A percentile compares a stretch with the other conserved stretches of the same genome.
These are phyloP conservation scores for Aptenodytes patagonicus DNA, from an alignment of 2,113 vertebrate species.

Conservation along the genomic window DNA sequence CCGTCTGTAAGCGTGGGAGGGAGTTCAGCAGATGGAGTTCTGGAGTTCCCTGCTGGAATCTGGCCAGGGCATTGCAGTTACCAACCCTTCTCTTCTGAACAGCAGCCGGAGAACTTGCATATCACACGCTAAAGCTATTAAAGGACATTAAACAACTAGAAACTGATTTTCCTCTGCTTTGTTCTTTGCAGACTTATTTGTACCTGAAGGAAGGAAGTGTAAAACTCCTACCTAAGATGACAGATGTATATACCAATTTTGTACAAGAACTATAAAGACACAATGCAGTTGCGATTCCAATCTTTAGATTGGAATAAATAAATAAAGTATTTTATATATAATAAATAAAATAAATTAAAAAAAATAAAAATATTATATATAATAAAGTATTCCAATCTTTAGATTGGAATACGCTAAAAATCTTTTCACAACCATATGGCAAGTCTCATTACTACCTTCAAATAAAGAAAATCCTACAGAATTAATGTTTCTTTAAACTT, in stretches of 20 bases:
- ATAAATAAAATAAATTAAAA: too few relatives aligned
- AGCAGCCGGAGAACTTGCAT: accelerated
- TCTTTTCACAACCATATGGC: background rate
- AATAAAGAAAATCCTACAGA: background rate
- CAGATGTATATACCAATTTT: background rate
- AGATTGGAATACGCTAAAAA: background rate
- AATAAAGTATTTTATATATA: too few relatives aligned
- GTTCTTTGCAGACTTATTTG: background rate
- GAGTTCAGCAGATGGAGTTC: background rate
- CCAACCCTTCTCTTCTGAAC: background rate
- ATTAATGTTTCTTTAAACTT: background rate
- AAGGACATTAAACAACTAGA: background rate
- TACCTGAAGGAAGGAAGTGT: background rate
- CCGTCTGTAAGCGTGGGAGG: background rate
- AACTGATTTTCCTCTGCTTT: background rate
- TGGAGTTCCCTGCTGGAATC: background rate
- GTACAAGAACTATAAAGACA: background rate
- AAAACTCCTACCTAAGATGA: background rate
- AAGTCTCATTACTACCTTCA: background rate
- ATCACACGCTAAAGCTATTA: background rate
- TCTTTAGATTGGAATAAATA: background rate
- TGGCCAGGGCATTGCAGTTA: background rate
- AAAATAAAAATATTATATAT: too few relatives aligned
- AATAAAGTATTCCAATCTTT: background rate
- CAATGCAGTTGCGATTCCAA: background rate